Evolutionary conservation across 2,113 vertebrate species (phyloP).

Genomic region (Speoplatyrhinus poulsoni): DNA sequence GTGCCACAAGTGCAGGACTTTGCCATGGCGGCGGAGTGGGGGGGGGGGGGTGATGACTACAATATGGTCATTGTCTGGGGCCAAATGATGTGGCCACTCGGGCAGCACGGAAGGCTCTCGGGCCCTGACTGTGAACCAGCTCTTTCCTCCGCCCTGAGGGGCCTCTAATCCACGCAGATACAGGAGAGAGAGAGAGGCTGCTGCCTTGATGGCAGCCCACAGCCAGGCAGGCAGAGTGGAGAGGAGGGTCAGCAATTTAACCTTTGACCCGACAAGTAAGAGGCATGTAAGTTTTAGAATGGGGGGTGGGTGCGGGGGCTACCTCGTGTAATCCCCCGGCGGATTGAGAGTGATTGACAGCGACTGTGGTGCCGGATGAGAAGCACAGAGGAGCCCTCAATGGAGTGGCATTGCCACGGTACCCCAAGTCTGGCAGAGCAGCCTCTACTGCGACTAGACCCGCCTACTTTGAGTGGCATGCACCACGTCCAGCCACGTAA

Average conservation of each 20-base stretch:
- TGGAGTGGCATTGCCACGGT: no score
- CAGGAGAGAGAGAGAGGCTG: conserved; percentile 91
- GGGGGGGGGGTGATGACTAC: conserved; percentile 91
- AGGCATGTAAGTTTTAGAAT: conserved; percentile 99
- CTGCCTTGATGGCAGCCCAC: conserved; percentile 87
- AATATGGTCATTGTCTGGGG: conserved; percentile 99
- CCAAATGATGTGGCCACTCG: conserved; percentile 99
- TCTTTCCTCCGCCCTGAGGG: conserved; percentile 97
- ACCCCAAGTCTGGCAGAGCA: no score
- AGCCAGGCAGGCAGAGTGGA: conserved; percentile 77
- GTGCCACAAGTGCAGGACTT: conserved; percentile 96
- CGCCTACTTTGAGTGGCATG: no score
- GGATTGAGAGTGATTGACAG: conserved; percentile 90
- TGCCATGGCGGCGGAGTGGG: conserved; percentile 78
- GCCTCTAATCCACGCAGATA: conserved; percentile 99
- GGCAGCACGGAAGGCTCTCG: conserved; percentile 93
- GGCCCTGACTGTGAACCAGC: conserved; percentile 98
- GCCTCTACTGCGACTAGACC: no score
- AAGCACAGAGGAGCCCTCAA: conserved; percentile 18
- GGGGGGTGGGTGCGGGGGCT: conserved; percentile 94
- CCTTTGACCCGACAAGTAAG: conserved; percentile 99
- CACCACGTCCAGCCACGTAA: no score
- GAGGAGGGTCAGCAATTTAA: conserved; percentile 99
- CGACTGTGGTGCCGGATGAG: conserved; percentile 38
- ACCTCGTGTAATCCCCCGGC: conserved; percentile 72